Evolutionary conservation across 2,888 invertebrate species (phyloP), one percentile per base, ranked within the genome.

Genomic region (Drosophila borborema): DNA sequence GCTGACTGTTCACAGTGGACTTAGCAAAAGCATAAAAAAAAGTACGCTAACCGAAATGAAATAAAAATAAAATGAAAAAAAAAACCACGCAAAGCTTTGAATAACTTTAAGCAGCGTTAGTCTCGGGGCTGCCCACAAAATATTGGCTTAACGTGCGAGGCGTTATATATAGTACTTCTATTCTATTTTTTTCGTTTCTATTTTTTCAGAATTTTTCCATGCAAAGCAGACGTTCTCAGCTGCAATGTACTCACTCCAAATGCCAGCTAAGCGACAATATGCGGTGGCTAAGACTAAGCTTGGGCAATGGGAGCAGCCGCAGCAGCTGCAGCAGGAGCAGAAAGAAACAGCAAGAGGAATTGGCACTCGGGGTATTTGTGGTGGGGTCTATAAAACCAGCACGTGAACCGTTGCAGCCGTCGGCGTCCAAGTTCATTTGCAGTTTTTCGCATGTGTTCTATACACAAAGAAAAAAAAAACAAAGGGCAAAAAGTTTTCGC

Each of bases 101-200:
- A 89, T 89, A 84, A 89, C 81, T 84, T 87, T 87, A 78, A 81
- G 65, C 89, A 76, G 72, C 61, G 61, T 51, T 64, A 54, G 64
- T 75, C 70, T 69, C 46, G 43, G 64, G 66, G 43, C 56, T 63
- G 48, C 51, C 81, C 89, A 67, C 87, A 84, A 86, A 83, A 89
- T 86, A 84, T 86, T 86, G 87, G 89, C 84, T 83, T 86, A 83
- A 77, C 87, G 84, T 77, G 72, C 73, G 65, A 68, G 83, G 83
- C 83, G 77, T 77, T 88, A 68, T 73, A 73, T 49, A 23, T 34
- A 20, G n/a, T 61, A 40, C 16, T 38, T 48, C n/a, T 14, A 38
- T 55, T 61, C 69, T 23, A 6, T 40, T 7, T 40, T 43, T 49
- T 18, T 23, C 23, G 23, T 43, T 18, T 48, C 59, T 38, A 20